These are phyloP conservation scores for Poeciliopsis prolifica DNA, from an alignment of 2,113 vertebrate genomes.

Conservation along the genomic window DNA sequence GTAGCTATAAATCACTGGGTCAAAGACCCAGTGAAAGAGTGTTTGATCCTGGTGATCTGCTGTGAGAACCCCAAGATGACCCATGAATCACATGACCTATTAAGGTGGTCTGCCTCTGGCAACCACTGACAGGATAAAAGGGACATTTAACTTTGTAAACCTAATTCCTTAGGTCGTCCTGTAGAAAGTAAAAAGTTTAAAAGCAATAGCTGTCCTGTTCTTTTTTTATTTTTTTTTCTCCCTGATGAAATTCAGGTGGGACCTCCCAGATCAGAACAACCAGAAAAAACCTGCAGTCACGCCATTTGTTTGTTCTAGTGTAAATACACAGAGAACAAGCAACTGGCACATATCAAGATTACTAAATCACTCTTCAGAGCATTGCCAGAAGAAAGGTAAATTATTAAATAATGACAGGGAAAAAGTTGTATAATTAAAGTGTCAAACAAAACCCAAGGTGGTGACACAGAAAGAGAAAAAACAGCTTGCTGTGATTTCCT, in stretches of 20 bases:
- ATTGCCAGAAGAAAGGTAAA: slow-evolving; percentile 2
- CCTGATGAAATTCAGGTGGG: not conserved
- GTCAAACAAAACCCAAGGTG: slow-evolving; percentile 41
- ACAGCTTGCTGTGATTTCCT: slow-evolving; percentile 33
- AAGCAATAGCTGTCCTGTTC: not conserved
- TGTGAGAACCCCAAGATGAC: slow-evolving; percentile 61
- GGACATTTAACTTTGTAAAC: slow-evolving; percentile 35
- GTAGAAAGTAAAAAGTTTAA: slow-evolving; percentile 10
- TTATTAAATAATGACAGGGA: slow-evolving; percentile 9
- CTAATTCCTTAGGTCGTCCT: not conserved
- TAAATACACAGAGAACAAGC: slow-evolving; percentile 9
- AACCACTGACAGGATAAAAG: slow-evolving; percentile 62
- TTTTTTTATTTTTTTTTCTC: not conserved
- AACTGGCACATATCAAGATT: slow-evolving; percentile 13
- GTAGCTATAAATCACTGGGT: slow-evolving; percentile 56
- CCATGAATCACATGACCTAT: slow-evolving; percentile 69
- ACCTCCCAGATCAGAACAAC: not conserved
- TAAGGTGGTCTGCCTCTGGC: slow-evolving; percentile 67
- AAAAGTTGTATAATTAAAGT: slow-evolving; percentile 23
- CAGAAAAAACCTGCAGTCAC: slow-evolving; percentile 16
- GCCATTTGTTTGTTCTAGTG: slow-evolving; percentile 3
- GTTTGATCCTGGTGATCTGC: slow-evolving; percentile 72
- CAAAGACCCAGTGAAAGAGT: slow-evolving; percentile 56
- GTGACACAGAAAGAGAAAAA: slow-evolving; percentile 19
- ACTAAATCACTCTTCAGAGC: slow-evolving; percentile 4